These are phyloP conservation scores for Rotaria macrura DNA, from an alignment of 2,888 invertebrate species.

Conservation along the genomic window DNA sequence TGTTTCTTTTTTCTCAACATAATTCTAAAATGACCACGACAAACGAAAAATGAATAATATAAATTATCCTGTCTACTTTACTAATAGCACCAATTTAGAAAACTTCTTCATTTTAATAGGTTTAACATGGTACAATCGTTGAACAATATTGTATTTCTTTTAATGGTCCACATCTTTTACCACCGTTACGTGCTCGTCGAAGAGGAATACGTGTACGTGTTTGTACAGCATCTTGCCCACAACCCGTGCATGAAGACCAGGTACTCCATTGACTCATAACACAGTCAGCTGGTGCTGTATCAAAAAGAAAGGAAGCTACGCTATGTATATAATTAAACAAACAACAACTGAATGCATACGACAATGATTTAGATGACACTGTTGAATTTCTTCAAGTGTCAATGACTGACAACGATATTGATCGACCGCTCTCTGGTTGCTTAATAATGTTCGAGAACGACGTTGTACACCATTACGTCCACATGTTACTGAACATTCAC, in stretches of 20 bases:
- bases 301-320: conserved; percentile 24
- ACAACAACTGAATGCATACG: background rate
- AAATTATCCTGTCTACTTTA: background rate
- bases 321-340: too few species aligned
- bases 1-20: background rate
- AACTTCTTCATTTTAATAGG: background rate
- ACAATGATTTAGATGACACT: background rate
- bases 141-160: conserved; percentile 21
- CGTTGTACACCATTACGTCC: conserved; percentile 50
- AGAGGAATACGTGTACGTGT: conserved; percentile 1
- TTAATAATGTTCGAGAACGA: background rate
- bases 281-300: conserved; percentile 21
- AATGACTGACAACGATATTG: background rate
- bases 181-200: background rate
- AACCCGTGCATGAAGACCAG: conserved; percentile 29
- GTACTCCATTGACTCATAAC: conserved; percentile 29
- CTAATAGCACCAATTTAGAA: background rate
- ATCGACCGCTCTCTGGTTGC: background rate
- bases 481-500: conserved; percentile 67
- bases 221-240: conserved; percentile 18
- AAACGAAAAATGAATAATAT: background rate
- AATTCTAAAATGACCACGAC: background rate
- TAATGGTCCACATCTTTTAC: conserved; percentile 23
- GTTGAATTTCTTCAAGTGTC: background rate
- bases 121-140: background rate